Percentiles rank a stretch among this genome's conserved stretches.
Conservation (phyloP, 2,113 vertebrate genomes). For the Machaerirhynchus nigripectus region DNA sequence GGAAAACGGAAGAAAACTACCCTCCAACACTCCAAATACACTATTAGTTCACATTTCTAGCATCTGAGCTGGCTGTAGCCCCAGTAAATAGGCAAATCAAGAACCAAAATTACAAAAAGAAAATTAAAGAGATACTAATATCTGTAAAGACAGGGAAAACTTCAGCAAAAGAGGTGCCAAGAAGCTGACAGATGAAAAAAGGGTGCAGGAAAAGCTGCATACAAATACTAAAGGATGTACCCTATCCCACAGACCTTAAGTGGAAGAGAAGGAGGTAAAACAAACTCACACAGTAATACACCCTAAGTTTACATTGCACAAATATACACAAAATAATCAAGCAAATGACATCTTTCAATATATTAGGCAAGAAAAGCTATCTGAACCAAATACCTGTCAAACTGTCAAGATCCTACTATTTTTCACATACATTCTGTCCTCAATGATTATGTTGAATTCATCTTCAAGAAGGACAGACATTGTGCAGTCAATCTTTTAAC, state of each 20-base stretch:
- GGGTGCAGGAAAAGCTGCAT: background rate
- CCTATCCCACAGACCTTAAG: background rate
- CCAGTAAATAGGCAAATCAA: background rate
- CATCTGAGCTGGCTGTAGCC: background rate
- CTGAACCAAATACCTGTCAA: background rate
- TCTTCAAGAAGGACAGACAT: background rate
- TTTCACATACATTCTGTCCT: background rate
- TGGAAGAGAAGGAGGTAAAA: background rate
- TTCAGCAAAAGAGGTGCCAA: constrained; percentile 1
- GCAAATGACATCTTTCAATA: background rate
- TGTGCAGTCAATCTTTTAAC: background rate
- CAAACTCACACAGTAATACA: background rate
- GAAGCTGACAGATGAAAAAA: constrained; percentile 24
- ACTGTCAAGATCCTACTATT: background rate
- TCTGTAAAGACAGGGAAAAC: constrained; percentile 1
- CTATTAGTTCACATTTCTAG: background rate
- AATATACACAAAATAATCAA: background rate
- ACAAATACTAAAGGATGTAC: background rate
- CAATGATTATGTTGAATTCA: background rate
- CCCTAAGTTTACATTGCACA: background rate
- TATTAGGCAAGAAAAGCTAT: background rate
- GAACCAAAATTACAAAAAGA: background rate
- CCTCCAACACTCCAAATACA: background rate
- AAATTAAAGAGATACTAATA: background rate
- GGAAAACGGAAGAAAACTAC: background rate